These are phyloP conservation scores for Haliclona indistincta DNA, from an alignment of 37 sponge, comb jelly and placozoan species.

Conservation along the genomic window DNA sequence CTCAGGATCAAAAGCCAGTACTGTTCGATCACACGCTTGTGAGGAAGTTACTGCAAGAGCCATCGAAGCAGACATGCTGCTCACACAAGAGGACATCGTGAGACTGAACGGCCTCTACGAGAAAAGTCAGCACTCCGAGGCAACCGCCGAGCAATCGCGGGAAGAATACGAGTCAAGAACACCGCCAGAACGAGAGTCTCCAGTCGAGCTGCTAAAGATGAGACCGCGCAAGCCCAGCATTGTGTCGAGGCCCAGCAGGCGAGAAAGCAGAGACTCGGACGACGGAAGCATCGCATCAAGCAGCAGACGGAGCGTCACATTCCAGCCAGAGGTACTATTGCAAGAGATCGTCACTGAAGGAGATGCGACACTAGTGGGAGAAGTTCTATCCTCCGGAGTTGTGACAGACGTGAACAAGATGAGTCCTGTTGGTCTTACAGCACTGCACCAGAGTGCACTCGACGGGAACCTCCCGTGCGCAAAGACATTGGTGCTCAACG, in stretches of 20 bases:
- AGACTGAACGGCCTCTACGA: too few relatives aligned
- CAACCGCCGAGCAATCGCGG: too few relatives aligned
- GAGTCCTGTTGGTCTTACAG: conserved; percentile 85
- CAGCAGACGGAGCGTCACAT: conserved; percentile 53
- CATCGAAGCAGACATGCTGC: too few relatives aligned
- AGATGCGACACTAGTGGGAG: conserved; percentile 57
- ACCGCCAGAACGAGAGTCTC: too few relatives aligned
- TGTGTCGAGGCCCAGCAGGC: conserved; percentile 7
- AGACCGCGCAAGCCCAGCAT: conserved; percentile 73
- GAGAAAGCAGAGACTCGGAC: not conserved
- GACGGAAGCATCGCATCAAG: not conserved
- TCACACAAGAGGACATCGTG: too few relatives aligned
- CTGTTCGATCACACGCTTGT: too few relatives aligned
- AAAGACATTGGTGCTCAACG: conserved; percentile 63
- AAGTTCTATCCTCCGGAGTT: conserved; percentile 43
- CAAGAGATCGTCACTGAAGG: conserved; percentile 72
- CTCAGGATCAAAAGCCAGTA: too few relatives aligned
- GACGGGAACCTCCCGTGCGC: conserved; percentile 87
- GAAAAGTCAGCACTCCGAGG: too few relatives aligned
- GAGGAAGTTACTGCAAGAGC: too few relatives aligned
- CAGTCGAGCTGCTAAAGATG: conserved; percentile 19
- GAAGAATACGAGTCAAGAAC: too few relatives aligned
- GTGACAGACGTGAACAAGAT: conserved; percentile 72
- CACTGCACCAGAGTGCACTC: conserved; percentile 82
- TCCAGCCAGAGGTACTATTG: conserved; percentile 80